Conservation (phyloP, 2,797 vertebrate species). For the Sebastes matsubarae region DNA sequence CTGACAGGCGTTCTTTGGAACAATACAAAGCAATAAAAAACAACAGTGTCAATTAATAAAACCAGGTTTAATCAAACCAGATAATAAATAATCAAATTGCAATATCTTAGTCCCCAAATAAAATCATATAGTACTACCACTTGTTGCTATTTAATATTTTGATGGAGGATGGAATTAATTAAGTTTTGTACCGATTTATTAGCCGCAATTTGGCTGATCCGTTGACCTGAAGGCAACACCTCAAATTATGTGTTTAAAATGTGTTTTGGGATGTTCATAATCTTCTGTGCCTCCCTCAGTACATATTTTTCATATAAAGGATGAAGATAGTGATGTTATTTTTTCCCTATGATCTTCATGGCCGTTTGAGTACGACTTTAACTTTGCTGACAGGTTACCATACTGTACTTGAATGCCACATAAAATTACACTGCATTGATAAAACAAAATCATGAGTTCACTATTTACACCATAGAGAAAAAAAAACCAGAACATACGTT, state of each 20-base stretch:
- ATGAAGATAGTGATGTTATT: neutral
- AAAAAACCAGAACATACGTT: neutral
- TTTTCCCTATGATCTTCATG: too few relatives aligned
- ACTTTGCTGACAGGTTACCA: neutral
- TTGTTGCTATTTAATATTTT: too few relatives aligned
- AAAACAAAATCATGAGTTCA: neutral
- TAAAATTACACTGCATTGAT: neutral
- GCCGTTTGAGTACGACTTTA: too few relatives aligned
- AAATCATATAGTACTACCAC: neutral
- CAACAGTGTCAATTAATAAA: neutral
- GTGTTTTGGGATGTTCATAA: neutral
- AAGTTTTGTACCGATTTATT: too few relatives aligned
- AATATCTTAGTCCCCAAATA: neutral
- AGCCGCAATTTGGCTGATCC: neutral
- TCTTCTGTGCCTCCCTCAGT: neutral
- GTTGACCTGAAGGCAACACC: neutral
- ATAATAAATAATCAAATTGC: neutral
- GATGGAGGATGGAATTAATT: too few relatives aligned
- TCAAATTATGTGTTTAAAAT: neutral
- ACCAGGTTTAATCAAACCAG: neutral
- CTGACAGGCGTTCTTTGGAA: neutral
- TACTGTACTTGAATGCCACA: neutral
- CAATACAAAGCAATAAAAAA: neutral
- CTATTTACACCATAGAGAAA: neutral
- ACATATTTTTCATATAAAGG: neutral